Percentiles rank a stretch among this genome's conserved stretches.
phyloP scores from a whole-genome alignment of 2,888 invertebrate genomes.

The Lathronympha strigana region DNA sequence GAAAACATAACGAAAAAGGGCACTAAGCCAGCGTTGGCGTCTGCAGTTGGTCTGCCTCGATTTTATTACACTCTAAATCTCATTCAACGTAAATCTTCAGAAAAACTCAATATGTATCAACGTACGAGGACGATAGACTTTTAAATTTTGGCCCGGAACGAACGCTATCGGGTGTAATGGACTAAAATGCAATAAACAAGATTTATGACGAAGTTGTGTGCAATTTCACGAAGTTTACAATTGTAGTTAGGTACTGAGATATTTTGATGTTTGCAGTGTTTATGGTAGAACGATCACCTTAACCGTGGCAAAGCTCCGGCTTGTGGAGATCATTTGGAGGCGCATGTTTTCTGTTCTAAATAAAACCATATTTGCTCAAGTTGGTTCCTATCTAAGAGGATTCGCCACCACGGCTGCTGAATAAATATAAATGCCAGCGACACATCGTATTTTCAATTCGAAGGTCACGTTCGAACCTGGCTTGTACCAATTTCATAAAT shows the following conservation, averaged over 20 bases:
- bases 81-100: slow-evolving; percentile 40
- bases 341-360: no score
- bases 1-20: slow-evolving; percentile 60
- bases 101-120: slow-evolving; percentile 41
- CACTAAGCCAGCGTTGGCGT: slow-evolving; percentile 39
- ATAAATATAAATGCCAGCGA: no score
- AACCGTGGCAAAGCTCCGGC: no score
- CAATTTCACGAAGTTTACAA: slow-evolving; percentile 35
- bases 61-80: slow-evolving; percentile 47
- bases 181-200: slow-evolving; percentile 41
- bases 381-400: no score
- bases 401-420: no score
- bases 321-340: no score
- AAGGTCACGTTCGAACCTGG: no score
- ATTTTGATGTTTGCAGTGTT: background rate
- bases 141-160: slow-evolving; percentile 38
- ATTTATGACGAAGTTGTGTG: slow-evolving; percentile 37
- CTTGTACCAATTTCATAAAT: no score
- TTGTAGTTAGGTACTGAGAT: background rate
- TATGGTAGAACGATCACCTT: background rate
- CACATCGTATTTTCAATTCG: no score
- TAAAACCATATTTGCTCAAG: no score
- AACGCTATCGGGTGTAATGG: slow-evolving; percentile 39
- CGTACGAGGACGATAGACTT: slow-evolving; percentile 33
- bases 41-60: slow-evolving; percentile 41